Evolutionary conservation across 2,797 vertebrate genomes (phyloP).

Genomic region (Columba guinea): DNA sequence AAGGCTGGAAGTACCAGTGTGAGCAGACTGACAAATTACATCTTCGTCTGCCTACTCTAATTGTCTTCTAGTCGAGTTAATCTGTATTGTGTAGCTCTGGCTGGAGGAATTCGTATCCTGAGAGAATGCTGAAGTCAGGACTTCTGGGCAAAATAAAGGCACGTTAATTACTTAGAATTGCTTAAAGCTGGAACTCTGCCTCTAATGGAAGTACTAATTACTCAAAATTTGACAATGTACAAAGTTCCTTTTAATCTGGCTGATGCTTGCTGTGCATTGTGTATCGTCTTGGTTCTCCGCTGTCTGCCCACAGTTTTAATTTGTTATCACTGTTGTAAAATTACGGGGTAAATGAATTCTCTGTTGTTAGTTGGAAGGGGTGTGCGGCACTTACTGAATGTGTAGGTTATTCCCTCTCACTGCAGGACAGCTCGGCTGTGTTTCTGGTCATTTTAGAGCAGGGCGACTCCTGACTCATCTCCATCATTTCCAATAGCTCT

Average conservation of each 20-base stretch:
- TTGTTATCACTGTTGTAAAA: constrained; percentile 5
- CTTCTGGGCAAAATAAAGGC: constrained; percentile 42
- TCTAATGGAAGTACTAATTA: constrained; percentile 47
- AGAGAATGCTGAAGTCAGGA: constrained; percentile 66
- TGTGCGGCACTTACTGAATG: not conserved
- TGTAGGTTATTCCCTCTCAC: not conserved
- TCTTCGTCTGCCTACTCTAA: constrained; percentile 34
- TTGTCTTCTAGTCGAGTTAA: constrained; percentile 24
- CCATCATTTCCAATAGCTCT: not conserved
- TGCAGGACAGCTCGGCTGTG: not conserved
- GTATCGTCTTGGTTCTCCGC: not conserved
- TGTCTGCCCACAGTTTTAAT: not conserved
- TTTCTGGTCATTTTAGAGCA: constrained; percentile 12
- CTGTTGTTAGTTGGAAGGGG: not conserved
- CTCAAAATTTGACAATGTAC: not conserved
- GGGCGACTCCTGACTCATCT: not conserved
- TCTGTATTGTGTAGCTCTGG: constrained; percentile 16
- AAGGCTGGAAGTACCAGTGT: not conserved
- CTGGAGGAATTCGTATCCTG: constrained; percentile 21
- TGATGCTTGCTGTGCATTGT: not conserved
- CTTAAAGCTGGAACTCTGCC: constrained; percentile 43
- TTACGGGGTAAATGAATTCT: not conserved
- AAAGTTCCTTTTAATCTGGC: constrained; percentile 22
- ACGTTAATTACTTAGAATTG: constrained; percentile 55
- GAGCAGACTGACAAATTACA: constrained; percentile 18